Evolutionary conservation across 2,113 vertebrate genomes (phyloP).

Genomic region (Plecturocebus donacophilus): DNA sequence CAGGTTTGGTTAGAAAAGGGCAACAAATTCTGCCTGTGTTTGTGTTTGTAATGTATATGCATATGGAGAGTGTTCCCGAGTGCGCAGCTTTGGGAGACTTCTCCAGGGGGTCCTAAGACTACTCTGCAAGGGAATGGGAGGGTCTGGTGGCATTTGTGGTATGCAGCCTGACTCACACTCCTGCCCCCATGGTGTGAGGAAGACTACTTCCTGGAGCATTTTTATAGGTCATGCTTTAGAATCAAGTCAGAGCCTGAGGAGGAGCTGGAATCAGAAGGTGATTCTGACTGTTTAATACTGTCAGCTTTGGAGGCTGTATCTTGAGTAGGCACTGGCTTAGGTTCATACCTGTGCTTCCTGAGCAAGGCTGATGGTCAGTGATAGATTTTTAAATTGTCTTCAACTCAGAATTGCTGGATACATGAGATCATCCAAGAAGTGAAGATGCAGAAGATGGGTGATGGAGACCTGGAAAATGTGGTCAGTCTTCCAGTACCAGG

Average conservation of each 20-base stretch:
- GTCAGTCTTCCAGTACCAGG: neutral
- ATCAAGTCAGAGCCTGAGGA: neutral
- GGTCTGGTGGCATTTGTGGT: neutral
- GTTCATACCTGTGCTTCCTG: neutral
- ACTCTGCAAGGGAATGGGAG: neutral
- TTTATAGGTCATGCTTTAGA: neutral
- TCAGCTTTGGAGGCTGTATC: neutral
- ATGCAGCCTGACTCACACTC: neutral
- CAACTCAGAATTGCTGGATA: neutral
- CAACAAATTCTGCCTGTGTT: neutral
- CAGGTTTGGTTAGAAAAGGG: neutral
- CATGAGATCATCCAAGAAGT: neutral
- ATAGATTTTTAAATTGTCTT: neutral
- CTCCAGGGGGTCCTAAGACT: neutral
- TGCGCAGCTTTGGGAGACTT: neutral
- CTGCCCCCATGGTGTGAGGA: neutral
- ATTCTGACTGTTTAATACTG: neutral
- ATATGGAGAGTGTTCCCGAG: neutral
- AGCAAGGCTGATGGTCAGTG: neutral
- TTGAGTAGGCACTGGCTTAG: neutral
- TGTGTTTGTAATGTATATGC: neutral
- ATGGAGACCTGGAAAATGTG: too few relatives aligned
- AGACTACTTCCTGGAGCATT: neutral
- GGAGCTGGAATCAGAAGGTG: neutral
- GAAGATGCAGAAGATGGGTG: neutral